These are phyloP conservation scores for Adelges cooleyi DNA, from an alignment of 1,140 invertebrate genomes.

Conservation along the genomic window DNA sequence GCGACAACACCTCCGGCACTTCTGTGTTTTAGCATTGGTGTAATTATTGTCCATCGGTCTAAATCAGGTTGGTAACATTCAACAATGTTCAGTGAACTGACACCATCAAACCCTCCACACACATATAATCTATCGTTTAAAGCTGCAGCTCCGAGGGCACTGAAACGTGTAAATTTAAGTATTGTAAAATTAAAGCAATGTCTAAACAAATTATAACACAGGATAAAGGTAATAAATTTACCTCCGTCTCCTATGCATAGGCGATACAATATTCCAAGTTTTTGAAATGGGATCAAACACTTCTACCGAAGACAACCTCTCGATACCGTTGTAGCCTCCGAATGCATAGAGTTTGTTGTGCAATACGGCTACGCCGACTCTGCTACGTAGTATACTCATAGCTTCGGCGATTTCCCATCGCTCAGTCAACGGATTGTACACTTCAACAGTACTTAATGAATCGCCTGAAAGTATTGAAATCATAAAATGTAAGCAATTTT, in stretches of 20 bases:
- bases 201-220: not conserved
- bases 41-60: constrained; percentile 58
- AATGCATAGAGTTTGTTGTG: constrained; percentile 61
- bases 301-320: constrained; percentile 75
- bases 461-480: constrained; percentile 52
- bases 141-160: constrained; percentile 75
- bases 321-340: constrained; percentile 69
- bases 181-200: not conserved
- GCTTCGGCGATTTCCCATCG: constrained; percentile 68
- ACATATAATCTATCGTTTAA: constrained; percentile 70
- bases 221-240: constrained; percentile 35
- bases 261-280: constrained; percentile 64
- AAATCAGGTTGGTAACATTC: constrained; percentile 68
- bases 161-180: constrained; percentile 37
- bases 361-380: constrained; percentile 75
- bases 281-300: constrained; percentile 65
- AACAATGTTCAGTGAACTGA: constrained; percentile 71
- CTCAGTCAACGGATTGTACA: constrained; percentile 61
- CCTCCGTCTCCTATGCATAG: constrained; percentile 76
- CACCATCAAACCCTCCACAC: constrained; percentile 81
- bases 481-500: too few relatives aligned
- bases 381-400: constrained; percentile 71
- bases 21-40: constrained; percentile 74
- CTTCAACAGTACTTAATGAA: constrained; percentile 76
- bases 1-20: constrained; percentile 79